Conservation (phyloP, 2,113 vertebrate species). For the Hiodon alosoides region DNA sequence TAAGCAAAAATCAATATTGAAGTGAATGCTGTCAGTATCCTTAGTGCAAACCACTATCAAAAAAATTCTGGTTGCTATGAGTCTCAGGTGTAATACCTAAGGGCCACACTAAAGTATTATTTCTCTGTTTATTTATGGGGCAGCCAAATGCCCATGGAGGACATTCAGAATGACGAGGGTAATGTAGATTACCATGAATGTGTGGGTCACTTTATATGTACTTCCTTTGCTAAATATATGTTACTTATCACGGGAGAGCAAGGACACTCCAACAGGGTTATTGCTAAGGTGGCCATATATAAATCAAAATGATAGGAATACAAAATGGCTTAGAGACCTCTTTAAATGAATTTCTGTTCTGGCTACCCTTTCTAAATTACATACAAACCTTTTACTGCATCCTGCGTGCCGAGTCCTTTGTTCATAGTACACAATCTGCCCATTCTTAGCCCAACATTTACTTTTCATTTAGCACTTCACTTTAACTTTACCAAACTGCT, state of each 20-base stretch:
- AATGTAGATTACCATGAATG: conserved; percentile 24
- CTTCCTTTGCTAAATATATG: conserved; percentile 44
- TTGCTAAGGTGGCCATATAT: conserved; percentile 48
- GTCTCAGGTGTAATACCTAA: not conserved
- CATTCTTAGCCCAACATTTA: too few relatives aligned
- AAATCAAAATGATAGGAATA: conserved; percentile 64
- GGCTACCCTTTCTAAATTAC: conserved; percentile 58
- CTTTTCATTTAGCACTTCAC: not conserved
- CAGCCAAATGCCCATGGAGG: conserved; percentile 15
- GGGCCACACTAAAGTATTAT: too few relatives aligned
- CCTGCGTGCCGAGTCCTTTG: conserved; percentile 36
- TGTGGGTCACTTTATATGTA: conserved; percentile 44
- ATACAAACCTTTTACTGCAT: conserved; percentile 47
- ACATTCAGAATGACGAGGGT: conserved; percentile 26
- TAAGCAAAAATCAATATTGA: not conserved
- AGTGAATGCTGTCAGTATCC: not conserved
- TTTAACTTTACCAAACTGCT: not conserved
- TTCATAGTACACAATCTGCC: not conserved
- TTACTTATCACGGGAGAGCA: conserved; percentile 46
- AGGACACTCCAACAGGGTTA: conserved; percentile 43
- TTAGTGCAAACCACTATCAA: not conserved
- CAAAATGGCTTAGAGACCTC: conserved; percentile 50
- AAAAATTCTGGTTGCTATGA: not conserved
- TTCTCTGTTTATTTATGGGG: too few relatives aligned
- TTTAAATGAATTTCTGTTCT: conserved; percentile 46